Evolutionary conservation across 1,140 invertebrate species (phyloP), one percentile per base, ranked within the genome.

Genomic region (Drosophila teissieri): DNA sequence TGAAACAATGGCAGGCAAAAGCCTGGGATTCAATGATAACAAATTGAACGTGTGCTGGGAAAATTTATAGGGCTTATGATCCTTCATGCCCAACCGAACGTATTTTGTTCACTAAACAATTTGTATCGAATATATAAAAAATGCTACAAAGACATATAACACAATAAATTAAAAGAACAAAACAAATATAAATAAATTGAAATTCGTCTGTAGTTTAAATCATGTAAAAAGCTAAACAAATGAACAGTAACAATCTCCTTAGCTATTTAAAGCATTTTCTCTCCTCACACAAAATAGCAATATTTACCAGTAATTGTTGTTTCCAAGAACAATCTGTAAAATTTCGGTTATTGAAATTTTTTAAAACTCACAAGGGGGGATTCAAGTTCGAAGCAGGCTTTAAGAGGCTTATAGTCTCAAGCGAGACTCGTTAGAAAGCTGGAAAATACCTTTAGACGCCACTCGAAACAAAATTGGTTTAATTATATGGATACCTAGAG

Each of bases 401-500:
- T 60, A 42, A 60, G 54, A 15, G 54, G 60, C 54, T 63, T 63
- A 60, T 42, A 60, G 34, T 60, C 15, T 63, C 15, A 34, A 42
- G 37, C 34, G 24, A 34, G 54, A 22, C 24, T 34, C 24, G 15
- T 39, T 39, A 34, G 37, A n/a, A 27, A 5, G 24, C 14, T 7
- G 1, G 10, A n/a, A 19, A 44, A 57, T 57, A 56, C 24, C 42
- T 56, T 56, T 70, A 72, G 57, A 57, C 63, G 44, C 65, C 40
- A 70, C 48, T 68, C 61, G 31, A 53, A 31, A 19, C 27, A 31
- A 52, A 65, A 68, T 65, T 65, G 64, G 64, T 68, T 68, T 68
- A 68, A 70, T 69, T 56, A 69, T 70, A 56, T 22, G 52, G 67
- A 46, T 69, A 40, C 36, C 49, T 49, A 48, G 31, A 36, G 52